Evolutionary conservation across 2,888 invertebrate genomes (phyloP), one percentile per base, ranked within the genome.

Genomic region (Crossocerus cetratus): DNA sequence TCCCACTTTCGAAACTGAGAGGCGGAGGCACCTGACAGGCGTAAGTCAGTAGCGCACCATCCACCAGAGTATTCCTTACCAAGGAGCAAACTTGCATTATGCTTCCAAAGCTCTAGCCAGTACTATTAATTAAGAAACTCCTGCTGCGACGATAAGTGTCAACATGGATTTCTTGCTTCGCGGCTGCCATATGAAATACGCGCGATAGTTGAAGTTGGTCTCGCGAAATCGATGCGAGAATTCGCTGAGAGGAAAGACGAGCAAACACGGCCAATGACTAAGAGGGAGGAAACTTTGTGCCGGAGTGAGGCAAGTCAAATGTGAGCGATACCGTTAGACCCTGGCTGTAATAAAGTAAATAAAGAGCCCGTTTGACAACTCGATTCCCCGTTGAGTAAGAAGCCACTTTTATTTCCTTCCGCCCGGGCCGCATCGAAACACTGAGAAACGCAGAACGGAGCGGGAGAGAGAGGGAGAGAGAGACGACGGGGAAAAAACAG

Each of bases 311-410:
- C 67, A 74, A 72, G 72, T 76, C 78, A 80, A 83, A 84, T 84
- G 83, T 73, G 78, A 82, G 80, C 84, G 86, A 88, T 88, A 87
- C 89, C 89, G 90, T 89, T 90, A 89, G 74, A n/a, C 79, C 72
- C 80, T 77, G 83, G 81, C 86, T 88, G 83, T 87, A 88, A 89
- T 89, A 89, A 89, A 89, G 86, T 89, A 89, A 90, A 90, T 89
- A 89, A 89, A 88, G 84, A 86, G 84, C 82, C 84, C 81, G 84
- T 76, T 71, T 82, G 78, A 80, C 80, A 74, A 82, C 72, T 80
- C 76, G 78, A 83, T 80, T 83, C 78, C 81, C 74, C 78, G 79
- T 78, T 75, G 77, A 72, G 77, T 71, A 73, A 67, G 56, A 75
- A 72, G 74, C 73, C 78, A 74, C 82, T 82, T 84, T 82, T 82